A percentile compares a stretch with the other conserved stretches of the same genome.
These are phyloP conservation scores for Oreochromis aureus DNA, from an alignment of 2,113 vertebrate species.

Conservation along the genomic window DNA sequence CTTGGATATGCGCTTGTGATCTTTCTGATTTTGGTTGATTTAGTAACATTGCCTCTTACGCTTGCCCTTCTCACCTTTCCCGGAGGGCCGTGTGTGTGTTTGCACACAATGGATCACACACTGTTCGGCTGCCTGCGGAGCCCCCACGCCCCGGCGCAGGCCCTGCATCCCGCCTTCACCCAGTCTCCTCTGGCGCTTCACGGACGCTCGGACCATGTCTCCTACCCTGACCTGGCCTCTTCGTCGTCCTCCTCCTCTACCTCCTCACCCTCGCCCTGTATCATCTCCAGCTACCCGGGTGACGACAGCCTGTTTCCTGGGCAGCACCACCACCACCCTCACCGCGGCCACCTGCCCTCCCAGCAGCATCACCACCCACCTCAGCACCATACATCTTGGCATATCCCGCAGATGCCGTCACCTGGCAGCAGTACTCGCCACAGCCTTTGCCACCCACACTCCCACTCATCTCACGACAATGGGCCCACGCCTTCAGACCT, in stretches of 20 bases:
- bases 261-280: conserved; percentile 82
- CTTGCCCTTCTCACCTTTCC: conserved; percentile 36
- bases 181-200: conserved; percentile 90
- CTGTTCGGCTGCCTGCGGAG: conserved; percentile 97
- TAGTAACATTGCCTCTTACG: conserved; percentile 1
- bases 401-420: conserved; percentile 75
- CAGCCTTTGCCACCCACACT: conserved; percentile 83
- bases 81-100: conserved; percentile 63
- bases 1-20: conserved; percentile 52
- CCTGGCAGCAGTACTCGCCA: conserved; percentile 71
- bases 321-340: conserved; percentile 83
- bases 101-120: conserved; percentile 93
- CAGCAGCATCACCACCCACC: conserved; percentile 79
- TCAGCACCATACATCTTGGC: conserved; percentile 88
- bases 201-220: conserved; percentile 94
- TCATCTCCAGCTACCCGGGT: conserved; percentile 88
- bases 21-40: conserved; percentile 1
- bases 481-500: conserved; percentile 83
- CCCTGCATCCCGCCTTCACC: conserved; percentile 90
- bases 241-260: conserved; percentile 77
- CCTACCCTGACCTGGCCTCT: conserved; percentile 90
- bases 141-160: conserved; percentile 88
- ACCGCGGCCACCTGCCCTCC: conserved; percentile 73
- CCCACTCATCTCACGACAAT: conserved; percentile 64
- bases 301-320: conserved; percentile 90